These are phyloP conservation scores for Aulostomus chinensis DNA, from an alignment of 2,797 vertebrate genomes.

Conservation along the genomic window DNA sequence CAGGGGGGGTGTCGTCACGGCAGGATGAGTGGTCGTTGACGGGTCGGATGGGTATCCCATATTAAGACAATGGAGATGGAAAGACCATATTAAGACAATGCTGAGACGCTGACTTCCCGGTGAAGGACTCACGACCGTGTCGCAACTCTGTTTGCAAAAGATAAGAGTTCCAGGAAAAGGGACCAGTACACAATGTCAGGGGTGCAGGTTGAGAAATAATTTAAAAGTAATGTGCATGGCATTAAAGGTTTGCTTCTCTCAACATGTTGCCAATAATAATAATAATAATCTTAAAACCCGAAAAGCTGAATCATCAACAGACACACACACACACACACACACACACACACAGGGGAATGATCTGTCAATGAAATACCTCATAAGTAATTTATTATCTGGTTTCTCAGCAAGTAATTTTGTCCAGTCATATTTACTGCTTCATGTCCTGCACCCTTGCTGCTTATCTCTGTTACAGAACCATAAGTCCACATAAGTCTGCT, in stretches of 20 bases:
- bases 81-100: constrained; percentile 84
- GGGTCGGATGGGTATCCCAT: constrained; percentile 71
- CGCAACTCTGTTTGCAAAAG: constrained; percentile 74
- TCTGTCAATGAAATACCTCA: too few species aligned
- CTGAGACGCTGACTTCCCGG: constrained; percentile 69
- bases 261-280: too few species aligned
- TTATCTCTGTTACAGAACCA: constrained; percentile 38
- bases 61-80: constrained; percentile 74
- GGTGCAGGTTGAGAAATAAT: background rate
- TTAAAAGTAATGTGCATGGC: too few species aligned
- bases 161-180: constrained; percentile 63
- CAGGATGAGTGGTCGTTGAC: constrained; percentile 25
- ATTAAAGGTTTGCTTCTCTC: too few species aligned
- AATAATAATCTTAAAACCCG: too few species aligned
- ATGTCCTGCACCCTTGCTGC: constrained; percentile 6
- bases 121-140: constrained; percentile 65
- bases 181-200: constrained; percentile 54
- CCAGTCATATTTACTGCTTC: too few species aligned
- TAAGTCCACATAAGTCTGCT: constrained; percentile 39
- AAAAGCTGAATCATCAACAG: too few species aligned
- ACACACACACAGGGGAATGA: too few species aligned
- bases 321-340: too few species aligned
- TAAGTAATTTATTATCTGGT: too few species aligned
- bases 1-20: constrained; percentile 6
- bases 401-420: too few species aligned